A percentile compares a stretch with the other conserved stretches of the same genome.
These are phyloP conservation scores for Hermetia illucens DNA, from an alignment of 1,140 invertebrate species.

Conservation along the genomic window DNA sequence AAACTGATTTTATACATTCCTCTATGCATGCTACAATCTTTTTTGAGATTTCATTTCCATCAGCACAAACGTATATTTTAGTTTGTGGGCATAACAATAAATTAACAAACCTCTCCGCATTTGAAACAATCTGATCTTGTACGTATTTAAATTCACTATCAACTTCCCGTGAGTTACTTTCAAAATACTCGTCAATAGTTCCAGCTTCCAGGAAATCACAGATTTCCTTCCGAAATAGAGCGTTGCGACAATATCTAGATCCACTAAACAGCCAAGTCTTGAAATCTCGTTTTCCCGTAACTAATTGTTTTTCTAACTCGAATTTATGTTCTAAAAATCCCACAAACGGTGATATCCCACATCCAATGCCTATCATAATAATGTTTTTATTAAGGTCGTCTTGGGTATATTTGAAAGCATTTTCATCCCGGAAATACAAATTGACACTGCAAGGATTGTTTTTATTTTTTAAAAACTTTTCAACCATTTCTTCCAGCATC, in stretches of 20 bases:
- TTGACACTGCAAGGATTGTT: slow-evolving; percentile 25
- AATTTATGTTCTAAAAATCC: slow-evolving; percentile 45
- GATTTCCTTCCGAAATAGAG: slow-evolving; percentile 14
- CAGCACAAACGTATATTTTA: slow-evolving; percentile 62
- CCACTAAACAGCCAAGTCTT: slow-evolving; percentile 59
- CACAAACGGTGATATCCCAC: slow-evolving; percentile 68
- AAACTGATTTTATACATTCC: slow-evolving; percentile 35
- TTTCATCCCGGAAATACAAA: slow-evolving; percentile 49
- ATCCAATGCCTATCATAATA: slow-evolving; percentile 70
- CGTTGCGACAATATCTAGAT: slow-evolving; percentile 47
- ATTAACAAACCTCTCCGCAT: slow-evolving; percentile 38
- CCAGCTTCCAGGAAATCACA: slow-evolving; percentile 30
- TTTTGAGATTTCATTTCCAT: slow-evolving; percentile 55
- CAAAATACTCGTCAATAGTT: slow-evolving; percentile 38
- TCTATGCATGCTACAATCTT: slow-evolving; percentile 45
- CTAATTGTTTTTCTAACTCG: slow-evolving; percentile 17
- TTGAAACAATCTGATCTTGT: slow-evolving; percentile 41
- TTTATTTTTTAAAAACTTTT: slow-evolving; percentile 7
- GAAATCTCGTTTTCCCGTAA: slow-evolving; percentile 25
- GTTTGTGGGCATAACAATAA: slow-evolving; percentile 37
- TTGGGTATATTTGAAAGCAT: slow-evolving; percentile 37
- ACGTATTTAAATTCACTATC: slow-evolving; percentile 38
- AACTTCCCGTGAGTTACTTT: slow-evolving; percentile 48
- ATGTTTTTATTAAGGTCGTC: slow-evolving; percentile 39
- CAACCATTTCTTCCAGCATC: not conserved